Base-by-base conservation (phyloP, 2,888 invertebrate genomes). In the Lithophane leautieri region DNA sequence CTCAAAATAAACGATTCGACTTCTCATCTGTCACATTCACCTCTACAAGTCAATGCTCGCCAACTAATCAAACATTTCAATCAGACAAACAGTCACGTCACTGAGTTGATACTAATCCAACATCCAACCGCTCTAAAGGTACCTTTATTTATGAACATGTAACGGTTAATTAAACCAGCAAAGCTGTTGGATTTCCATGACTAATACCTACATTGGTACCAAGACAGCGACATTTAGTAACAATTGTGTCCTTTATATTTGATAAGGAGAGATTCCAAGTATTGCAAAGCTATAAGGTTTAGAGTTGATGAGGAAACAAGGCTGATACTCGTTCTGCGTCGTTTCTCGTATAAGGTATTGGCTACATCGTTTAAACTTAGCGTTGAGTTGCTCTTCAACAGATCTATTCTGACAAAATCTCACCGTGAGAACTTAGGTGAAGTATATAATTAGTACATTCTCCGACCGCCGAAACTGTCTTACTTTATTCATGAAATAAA, bases 171-270 rank as follows among this genome's bases (percentile, higher is more conserved):
- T 91, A 88, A 90, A 90, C 92, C 90, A 90, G 92, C 92, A 93
- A 92, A 93, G 90, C 91, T 88, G 86, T 86, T 88, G 91, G 90
- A 94, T 93, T 92, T 91, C 89, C 91, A 89, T 94, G 94, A 95
- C 91, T 92, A 93, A 95, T 95, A 91, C 86, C 85, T 89, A 94
- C 94, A 94, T 91, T 92, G 91, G 93, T 92, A 90, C 88, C 88
- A 86, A 92, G 94, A 94, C 94, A 94, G 94, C 84, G 82, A 91
- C 92, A 93, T 93, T 93, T 92, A 93, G 93, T 94, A 93, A 93
- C 90, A 91, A 90, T 89, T 82, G 85, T 86, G 84, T 86, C 85
- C 85, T 87, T 86, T 91, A 89, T 87, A 85, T 89, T 84, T 78
- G 78, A 85, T 81, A 80, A 81, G 63, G 69, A 79, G 69, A 84